Percentiles rank a stretch among this genome's conserved stretches.
Evolutionary conservation across 2,888 invertebrate species (phyloP).

Genomic region (Dioctria linearis): DNA sequence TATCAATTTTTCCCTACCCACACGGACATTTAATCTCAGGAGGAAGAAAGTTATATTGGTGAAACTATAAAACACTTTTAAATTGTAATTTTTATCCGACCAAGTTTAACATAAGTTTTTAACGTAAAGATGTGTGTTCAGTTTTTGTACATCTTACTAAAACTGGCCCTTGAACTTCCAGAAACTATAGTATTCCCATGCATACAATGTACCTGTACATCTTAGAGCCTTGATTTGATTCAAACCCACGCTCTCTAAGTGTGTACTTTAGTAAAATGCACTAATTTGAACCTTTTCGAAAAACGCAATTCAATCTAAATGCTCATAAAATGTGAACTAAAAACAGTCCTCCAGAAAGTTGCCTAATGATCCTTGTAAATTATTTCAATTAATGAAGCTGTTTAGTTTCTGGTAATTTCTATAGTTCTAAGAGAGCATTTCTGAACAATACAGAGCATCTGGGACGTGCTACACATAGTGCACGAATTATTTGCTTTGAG

Average conservation of each 20-base stretch:
- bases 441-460: slow-evolving; percentile 24
- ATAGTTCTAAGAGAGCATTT: neutral
- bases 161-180: too few species aligned
- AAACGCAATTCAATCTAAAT: neutral
- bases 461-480: neutral
- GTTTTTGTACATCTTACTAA: too few species aligned
- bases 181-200: too few species aligned
- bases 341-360: slow-evolving; percentile 30
- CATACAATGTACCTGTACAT: too few species aligned
- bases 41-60: too few species aligned
- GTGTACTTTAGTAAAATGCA: neutral
- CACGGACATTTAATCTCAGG: too few species aligned
- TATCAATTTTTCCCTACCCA: too few species aligned
- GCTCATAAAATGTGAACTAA: slow-evolving; percentile 6
- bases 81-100: too few species aligned
- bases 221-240: too few species aligned
- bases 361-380: slow-evolving; percentile 45
- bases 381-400: slow-evolving; percentile 36
- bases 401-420: slow-evolving; percentile 14
- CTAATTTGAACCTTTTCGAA: slow-evolving; percentile 7
- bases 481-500: neutral
- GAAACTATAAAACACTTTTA: too few species aligned
- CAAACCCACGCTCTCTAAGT: neutral
- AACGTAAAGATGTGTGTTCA: too few species aligned
- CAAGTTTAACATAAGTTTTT: too few species aligned